Evolutionary conservation across 2,888 invertebrate genomes (phyloP).

Genomic region (Drosophila meridionalis): DNA sequence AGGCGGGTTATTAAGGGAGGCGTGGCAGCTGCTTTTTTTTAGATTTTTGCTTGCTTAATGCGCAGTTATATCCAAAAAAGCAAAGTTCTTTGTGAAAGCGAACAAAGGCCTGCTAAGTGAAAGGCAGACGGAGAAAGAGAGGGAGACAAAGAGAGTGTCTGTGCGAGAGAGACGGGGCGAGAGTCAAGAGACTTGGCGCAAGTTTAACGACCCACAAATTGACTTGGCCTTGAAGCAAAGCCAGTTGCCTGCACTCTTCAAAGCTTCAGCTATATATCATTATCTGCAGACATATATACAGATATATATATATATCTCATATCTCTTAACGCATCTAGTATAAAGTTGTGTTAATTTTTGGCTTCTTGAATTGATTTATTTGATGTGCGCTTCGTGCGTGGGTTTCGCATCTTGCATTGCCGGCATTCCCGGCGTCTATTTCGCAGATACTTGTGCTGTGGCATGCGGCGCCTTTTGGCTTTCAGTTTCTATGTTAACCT

Average conservation of each 20-base stretch:
- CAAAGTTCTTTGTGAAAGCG: slow-evolving; percentile 52
- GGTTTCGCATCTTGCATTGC: slow-evolving; percentile 66
- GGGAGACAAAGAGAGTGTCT: neutral
- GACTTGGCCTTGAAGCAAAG: slow-evolving; percentile 67
- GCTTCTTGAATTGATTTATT: slow-evolving; percentile 48
- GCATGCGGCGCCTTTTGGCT: slow-evolving; percentile 59
- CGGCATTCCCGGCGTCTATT: slow-evolving; percentile 71
- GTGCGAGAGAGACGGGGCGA: neutral
- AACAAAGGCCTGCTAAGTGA: slow-evolving; percentile 53
- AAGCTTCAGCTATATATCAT: neutral
- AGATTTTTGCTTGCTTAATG: slow-evolving; percentile 45
- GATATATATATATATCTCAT: neutral
- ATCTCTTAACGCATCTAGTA: slow-evolving; percentile 15
- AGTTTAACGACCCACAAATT: slow-evolving; percentile 68
- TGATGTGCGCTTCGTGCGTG: slow-evolving; percentile 18
- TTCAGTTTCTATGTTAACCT: slow-evolving; percentile 4
- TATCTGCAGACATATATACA: neutral
- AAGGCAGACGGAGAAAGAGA: neutral
- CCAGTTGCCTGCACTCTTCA: slow-evolving; percentile 42
- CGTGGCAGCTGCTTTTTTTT: neutral
- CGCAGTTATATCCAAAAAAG: slow-evolving; percentile 54
- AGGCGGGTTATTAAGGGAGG: neutral
- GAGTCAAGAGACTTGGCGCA: slow-evolving; percentile 26
- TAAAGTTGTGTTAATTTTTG: slow-evolving; percentile 63
- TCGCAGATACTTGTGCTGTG: slow-evolving; percentile 66